Base-by-base conservation (phyloP, 2,113 vertebrate genomes). In the Telmatochromis sp. region DNA sequence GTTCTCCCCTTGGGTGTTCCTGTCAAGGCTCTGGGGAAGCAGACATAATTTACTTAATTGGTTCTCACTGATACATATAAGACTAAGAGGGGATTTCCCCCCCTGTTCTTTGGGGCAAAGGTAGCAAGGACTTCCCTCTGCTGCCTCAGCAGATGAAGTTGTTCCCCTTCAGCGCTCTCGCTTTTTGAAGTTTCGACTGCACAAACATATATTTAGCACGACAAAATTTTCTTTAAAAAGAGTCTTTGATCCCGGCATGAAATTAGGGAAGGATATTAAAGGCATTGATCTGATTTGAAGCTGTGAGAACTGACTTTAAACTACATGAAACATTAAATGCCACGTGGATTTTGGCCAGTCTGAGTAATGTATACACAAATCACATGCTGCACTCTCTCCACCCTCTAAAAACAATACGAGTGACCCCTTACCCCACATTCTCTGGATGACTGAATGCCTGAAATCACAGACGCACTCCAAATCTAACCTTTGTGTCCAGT, bases 21-120 rank as follows among this genome's bases (percentile, higher is more conserved):
- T 93, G 93, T 95, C 90, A 88, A 73, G 65, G 83, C 91, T 93
- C 87, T 85, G 83, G 83, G 85, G 85, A 93, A 85, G 87, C 90
- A 92, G 89, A 95, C 28, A 85, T 95, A 95, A 95, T 96, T 93
- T 65, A 90, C 57, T 96, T 95, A 95, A 96, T 95, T 94, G 86
- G 93, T 70, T 89, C 87, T 90, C 51, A 73, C 84, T 90, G 86
- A 85, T 87, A 87, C 88, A 45, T 82, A 51, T 54, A 84, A 58
- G 33, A 55, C 40, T 81, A 70, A 80, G 83, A 45, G 26, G 88
- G 79, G 82, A 86, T 84, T 86, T 85, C 0, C 1, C 0, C 11
- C 58, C 9, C 17, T 58, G 9, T 15, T 84, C 37, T 82, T 47
- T 91, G 57, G 87, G 87, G 37, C 88, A 93, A 91, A 92, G 86